Conservation (phyloP, 1,140 invertebrate genomes). For the Bradynema listronoti region DNA sequence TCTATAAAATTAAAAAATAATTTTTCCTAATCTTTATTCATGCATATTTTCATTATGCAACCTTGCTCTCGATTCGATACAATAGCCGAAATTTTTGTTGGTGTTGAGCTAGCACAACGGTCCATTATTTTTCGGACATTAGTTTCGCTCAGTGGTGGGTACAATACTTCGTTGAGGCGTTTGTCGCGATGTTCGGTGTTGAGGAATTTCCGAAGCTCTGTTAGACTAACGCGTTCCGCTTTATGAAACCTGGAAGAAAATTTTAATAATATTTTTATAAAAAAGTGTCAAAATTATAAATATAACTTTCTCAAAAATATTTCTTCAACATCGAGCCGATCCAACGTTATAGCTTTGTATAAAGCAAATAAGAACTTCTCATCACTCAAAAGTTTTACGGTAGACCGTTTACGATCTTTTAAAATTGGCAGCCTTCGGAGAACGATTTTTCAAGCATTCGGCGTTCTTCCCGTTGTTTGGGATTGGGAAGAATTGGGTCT, state of each 20-base stretch:
- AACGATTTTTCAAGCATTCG: constrained; percentile 30
- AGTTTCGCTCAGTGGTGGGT: constrained; percentile 64
- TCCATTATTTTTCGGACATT: constrained; percentile 15
- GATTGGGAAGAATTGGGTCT: constrained; percentile 28
- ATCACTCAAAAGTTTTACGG: constrained; percentile 29
- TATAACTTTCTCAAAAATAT: constrained; percentile 32
- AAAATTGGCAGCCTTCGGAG: constrained; percentile 34
- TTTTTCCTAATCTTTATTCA: too few relatives aligned
- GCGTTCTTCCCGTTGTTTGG: constrained; percentile 36
- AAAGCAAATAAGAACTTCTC: constrained; percentile 29
- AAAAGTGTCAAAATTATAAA: constrained; percentile 2
- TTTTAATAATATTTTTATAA: neutral
- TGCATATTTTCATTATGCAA: constrained; percentile 12
- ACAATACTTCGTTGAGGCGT: constrained; percentile 87
- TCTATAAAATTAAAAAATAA: too few relatives aligned
- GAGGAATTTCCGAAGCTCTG: constrained; percentile 16
- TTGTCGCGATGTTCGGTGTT: constrained; percentile 60
- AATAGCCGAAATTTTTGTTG: constrained; percentile 57
- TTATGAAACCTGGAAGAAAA: neutral
- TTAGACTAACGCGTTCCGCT: constrained; percentile 31
- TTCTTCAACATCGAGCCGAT: constrained; percentile 33
- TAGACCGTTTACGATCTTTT: constrained; percentile 39
- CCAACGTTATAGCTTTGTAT: constrained; percentile 30
- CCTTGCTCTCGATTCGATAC: constrained; percentile 13
- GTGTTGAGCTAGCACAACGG: constrained; percentile 3